Evolutionary conservation across 2,888 invertebrate species (phyloP), one percentile per base, ranked within the genome.

Genomic region (Apodemia duryi): DNA sequence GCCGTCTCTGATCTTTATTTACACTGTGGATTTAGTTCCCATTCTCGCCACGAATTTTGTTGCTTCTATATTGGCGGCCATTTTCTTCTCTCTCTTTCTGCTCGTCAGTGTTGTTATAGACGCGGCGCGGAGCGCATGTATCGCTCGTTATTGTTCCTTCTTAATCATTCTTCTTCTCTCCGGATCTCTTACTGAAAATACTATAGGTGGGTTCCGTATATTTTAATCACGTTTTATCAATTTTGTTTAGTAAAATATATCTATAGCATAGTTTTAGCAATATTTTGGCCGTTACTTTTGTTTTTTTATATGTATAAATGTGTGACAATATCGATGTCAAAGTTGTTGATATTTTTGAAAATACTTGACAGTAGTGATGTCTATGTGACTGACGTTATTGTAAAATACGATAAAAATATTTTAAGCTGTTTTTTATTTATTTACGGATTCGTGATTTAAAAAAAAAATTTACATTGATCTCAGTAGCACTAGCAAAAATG

Each of bases 41-140:
- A 73, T 78, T 73, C 75, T 77, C 74, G 76, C 74, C 80, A 73
- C 71, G 61, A 72, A 73, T 73, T 72, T 72, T 74, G 85, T 75
- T 82, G 86, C 81, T 71, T 75, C 72, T 67, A 72, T 74, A 68
- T 71, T 71, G 82, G 76, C 85, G 73, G 89, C 91, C 89, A 90
- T 91, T 89, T 91, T 90, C 88, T 91, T 91, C 91, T 89, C 86
- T 84, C 82, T 87, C 83, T 80, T 82, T 85, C 85, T 83, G 79
- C 81, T 81, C 79, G 82, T 82, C 84, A 91, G 91, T 91, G 78
- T 77, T 69, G 78, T 70, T 73, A 76, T 71, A 77, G 75, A 77
- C 84, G 85, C 77, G 85, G 70, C 70, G 74, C 74, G 65, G 83
- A 73, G 69, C 75, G 77, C 80, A 73, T 77, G 91, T 81, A 69